phyloP scores from a whole-genome alignment of 2,797 vertebrate genomes.

The Sphenopsis melanotis region DNA sequence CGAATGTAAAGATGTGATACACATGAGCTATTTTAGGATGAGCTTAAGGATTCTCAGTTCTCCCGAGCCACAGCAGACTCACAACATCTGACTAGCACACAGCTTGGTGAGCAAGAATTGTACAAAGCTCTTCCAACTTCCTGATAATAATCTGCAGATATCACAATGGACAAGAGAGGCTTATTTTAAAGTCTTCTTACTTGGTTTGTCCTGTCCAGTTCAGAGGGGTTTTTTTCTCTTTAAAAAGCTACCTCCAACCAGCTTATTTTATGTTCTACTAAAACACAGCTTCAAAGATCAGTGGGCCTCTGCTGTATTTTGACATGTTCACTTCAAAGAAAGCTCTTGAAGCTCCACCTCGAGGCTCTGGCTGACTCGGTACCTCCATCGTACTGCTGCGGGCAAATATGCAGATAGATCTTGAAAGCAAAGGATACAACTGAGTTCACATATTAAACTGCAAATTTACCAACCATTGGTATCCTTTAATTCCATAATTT shows the following conservation, averaged over 20 bases:
- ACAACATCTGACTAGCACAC: not conserved
- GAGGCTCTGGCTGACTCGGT: not conserved
- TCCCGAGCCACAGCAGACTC: not conserved
- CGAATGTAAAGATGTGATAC: not conserved
- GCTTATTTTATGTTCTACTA: not conserved
- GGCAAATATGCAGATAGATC: not conserved
- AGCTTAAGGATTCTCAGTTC: not conserved
- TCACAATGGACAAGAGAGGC: not conserved
- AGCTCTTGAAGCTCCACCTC: not conserved
- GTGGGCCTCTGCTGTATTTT: not conserved
- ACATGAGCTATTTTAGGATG: not conserved
- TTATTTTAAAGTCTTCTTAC: not conserved
- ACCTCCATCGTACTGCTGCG: not conserved
- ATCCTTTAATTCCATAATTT: not conserved
- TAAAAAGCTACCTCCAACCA: not conserved
- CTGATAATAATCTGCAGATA: not conserved
- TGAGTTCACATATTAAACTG: not conserved
- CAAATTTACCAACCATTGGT: not conserved
- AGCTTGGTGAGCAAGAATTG: not conserved
- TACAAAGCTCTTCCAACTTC: not conserved
- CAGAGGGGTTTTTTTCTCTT: not conserved
- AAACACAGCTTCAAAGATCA: constrained; percentile 17
- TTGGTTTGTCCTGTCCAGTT: not conserved
- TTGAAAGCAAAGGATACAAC: not conserved
- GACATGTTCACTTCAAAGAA: not conserved